Base-by-base conservation (phyloP, 2,797 vertebrate genomes). In the Lacerta viridis region DNA sequence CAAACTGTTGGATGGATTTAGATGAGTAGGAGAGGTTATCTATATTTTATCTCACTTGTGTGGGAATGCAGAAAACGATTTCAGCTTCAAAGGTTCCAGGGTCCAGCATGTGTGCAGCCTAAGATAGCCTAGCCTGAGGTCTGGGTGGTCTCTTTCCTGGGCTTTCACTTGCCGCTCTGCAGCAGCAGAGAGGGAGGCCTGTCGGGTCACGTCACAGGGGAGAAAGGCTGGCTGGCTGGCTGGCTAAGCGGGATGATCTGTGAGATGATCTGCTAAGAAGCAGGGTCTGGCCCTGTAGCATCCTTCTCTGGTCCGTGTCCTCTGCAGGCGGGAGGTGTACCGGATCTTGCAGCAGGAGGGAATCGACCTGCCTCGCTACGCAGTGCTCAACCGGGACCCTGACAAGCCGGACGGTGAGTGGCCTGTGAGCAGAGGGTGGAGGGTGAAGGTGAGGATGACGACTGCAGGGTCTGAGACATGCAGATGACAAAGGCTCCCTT, bases 271-370 rank as follows among this genome's bases (percentile, higher is more conserved):
- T 33, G 27, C 29, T 2, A 2, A 7, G 66, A 59, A 29, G 25
- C 10, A 1, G 3, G 55, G 17, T 23, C 9, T 2, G 1, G 6
- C 1, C 18, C 20, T 20, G 6, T 9, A n/a, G 27, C 69, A 29
- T 72, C 33, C n/a, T 15, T 72, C 43, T 43, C 29, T 20, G 11
- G 33, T 15, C 85, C 78, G 15, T 86, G 36, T 92, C 76, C 27
- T 83, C 91, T 90, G 10, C 94, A 99, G 99, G 97, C 98, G 99
- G 92, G 98, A 99, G 93, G 99, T 99, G 64, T 99, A 99, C 94
- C 98, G 99, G 78, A 99, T 99, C 95, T 97, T 99, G 86, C 98
- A 99, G 92, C 98, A 99, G 82, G 99, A 99, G 76, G 99, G 99
- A 43, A 99, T 99, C 74, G 99, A 99, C 95, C 97, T 99, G 59